These are phyloP conservation scores for Andrena bucephala DNA, from an alignment of 2,888 invertebrate species.

Conservation along the genomic window DNA sequence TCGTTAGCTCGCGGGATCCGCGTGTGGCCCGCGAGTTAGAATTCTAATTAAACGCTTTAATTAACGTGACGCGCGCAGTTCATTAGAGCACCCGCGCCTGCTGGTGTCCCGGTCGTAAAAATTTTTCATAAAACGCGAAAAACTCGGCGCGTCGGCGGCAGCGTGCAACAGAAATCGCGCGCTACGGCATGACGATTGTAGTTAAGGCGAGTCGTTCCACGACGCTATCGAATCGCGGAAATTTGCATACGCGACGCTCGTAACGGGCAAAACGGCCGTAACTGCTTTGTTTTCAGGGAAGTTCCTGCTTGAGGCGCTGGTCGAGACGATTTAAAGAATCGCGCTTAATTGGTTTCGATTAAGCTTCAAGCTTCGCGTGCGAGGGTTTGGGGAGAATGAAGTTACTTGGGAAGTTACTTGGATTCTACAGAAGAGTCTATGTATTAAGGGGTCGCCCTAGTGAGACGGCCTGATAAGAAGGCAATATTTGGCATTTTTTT, in stretches of 20 bases:
- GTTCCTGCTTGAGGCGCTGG: neutral
- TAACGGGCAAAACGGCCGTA: neutral
- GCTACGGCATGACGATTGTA: neutral
- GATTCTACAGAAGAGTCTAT: too few relatives aligned
- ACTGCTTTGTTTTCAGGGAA: conserved; percentile 8
- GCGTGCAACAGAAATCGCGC: conserved; percentile 15
- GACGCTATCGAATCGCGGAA: conserved; percentile 6
- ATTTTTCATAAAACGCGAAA: conserved; percentile 18
- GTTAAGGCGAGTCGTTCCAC: conserved; percentile 14
- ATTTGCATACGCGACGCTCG: conserved; percentile 23
- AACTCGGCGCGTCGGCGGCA: neutral
- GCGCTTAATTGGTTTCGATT: conserved; percentile 12
- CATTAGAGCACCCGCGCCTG: neutral
- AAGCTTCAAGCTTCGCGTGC: neutral
- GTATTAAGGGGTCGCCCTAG: too few relatives aligned
- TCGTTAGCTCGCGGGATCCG: neutral
- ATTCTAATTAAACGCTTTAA: conserved; percentile 28
- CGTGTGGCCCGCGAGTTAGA: neutral
- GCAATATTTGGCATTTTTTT: too few relatives aligned
- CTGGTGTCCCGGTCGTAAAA: conserved; percentile 1
- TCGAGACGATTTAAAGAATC: conserved; percentile 2
- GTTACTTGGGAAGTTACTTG: too few relatives aligned
- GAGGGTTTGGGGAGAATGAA: neutral
- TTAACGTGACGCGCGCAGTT: conserved; percentile 18
- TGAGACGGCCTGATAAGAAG: too few relatives aligned